phyloP scores from a whole-genome alignment of 1,140 invertebrate genomes.

The Drosophila tropicalis region DNA sequence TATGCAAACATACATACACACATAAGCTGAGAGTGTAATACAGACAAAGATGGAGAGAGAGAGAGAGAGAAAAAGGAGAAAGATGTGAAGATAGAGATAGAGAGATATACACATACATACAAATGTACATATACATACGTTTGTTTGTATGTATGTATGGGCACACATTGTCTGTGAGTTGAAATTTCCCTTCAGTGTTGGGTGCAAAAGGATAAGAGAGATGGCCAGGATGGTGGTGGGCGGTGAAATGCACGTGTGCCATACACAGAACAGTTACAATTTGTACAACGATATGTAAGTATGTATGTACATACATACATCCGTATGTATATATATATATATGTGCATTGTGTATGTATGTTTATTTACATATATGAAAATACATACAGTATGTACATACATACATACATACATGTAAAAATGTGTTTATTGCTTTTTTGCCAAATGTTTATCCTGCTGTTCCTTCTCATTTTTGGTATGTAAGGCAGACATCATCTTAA shows the following conservation, averaged over 20 bases:
- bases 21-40: slow-evolving; percentile 12
- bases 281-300: slow-evolving; percentile 56
- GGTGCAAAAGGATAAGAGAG: slow-evolving; percentile 27
- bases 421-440: slow-evolving; percentile 32
- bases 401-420: slow-evolving; percentile 7
- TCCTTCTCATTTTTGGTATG: slow-evolving; percentile 12
- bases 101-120: slow-evolving; percentile 22
- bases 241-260: slow-evolving; percentile 48
- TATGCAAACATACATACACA: slow-evolving; percentile 72
- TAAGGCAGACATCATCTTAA: slow-evolving; percentile 3
- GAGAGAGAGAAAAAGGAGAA: neutral
- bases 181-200: slow-evolving; percentile 6
- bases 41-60: slow-evolving; percentile 2
- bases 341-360: neutral
- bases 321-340: neutral
- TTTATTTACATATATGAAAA: slow-evolving; percentile 7
- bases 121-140: too few relatives aligned
- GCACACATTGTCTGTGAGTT: slow-evolving; percentile 29
- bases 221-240: neutral
- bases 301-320: neutral
- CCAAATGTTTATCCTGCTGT: slow-evolving; percentile 64
- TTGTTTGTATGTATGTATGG: slow-evolving; percentile 17
- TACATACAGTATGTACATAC: too few relatives aligned
- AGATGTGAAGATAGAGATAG: neutral
- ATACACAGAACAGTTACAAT: slow-evolving; percentile 71